Conservation (phyloP, 37 sponge, comb jelly and placozoan species). For the Chondrilla cf. caribensis region DNA sequence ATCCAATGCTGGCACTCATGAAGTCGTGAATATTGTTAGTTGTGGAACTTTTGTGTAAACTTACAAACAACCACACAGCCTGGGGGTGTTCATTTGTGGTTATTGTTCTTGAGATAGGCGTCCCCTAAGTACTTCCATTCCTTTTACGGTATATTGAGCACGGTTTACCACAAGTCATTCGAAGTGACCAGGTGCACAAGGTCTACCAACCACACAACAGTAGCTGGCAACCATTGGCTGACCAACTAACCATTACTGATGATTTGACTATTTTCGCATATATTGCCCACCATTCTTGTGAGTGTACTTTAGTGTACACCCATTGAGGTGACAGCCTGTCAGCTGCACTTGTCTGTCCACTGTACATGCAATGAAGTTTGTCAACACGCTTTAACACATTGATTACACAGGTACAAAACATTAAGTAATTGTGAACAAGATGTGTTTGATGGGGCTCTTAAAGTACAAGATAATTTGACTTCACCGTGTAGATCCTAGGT, state of each 20-base stretch:
- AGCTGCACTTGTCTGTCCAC: no score
- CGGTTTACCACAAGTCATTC: not conserved
- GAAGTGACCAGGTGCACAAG: not conserved
- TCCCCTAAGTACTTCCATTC: not conserved
- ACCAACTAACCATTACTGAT: no score
- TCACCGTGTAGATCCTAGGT: not conserved
- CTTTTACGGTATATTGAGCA: not conserved
- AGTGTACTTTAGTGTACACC: no score
- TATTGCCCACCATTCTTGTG: no score
- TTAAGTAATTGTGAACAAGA: not conserved
- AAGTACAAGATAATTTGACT: conserved; percentile 18
- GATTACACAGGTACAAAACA: conserved; percentile 22
- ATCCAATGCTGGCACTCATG: no score
- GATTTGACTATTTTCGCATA: no score
- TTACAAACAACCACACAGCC: conserved; percentile 13
- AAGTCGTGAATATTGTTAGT: no score
- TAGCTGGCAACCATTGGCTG: not conserved
- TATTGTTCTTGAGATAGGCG: not conserved
- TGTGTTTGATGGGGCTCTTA: conserved; percentile 2
- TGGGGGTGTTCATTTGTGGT: not conserved
- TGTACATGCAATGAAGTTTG: not conserved
- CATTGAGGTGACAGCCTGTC: no score
- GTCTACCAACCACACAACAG: not conserved
- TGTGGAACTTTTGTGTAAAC: no score
- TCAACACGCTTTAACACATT: conserved; percentile 1